A percentile compares a stretch with the other conserved stretches of the same genome.
Evolutionary conservation across 2,797 vertebrate genomes (phyloP).

Genomic region (Sardinella longiceps): DNA sequence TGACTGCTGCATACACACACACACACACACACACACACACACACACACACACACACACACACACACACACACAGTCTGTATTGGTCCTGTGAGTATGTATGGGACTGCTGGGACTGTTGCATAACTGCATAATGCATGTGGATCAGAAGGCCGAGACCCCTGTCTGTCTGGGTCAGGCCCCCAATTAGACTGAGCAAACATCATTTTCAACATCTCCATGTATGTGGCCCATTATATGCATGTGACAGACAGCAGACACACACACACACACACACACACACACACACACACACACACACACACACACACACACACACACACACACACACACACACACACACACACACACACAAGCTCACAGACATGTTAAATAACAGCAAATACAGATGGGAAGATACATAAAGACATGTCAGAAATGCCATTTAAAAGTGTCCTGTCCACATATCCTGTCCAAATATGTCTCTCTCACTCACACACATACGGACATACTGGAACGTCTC

Average conservation of each 20-base stretch:
- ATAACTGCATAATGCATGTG: slow-evolving; percentile 51
- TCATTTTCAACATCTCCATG: not conserved
- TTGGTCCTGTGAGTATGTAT: not conserved
- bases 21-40: no score
- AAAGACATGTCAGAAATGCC: no score
- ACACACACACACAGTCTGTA: no score
- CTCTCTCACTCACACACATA: not conserved
- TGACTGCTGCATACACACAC: no score
- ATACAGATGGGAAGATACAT: no score
- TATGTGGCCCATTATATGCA: not conserved
- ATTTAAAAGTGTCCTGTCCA: no score
- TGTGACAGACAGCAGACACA: not conserved
- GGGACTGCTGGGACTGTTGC: no score
- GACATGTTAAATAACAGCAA: no score
- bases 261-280: slow-evolving; percentile 33
- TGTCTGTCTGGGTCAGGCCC: slow-evolving; percentile 36
- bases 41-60: no score
- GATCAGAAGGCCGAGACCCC: slow-evolving; percentile 39
- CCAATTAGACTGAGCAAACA: slow-evolving; percentile 40
- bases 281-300: not conserved
- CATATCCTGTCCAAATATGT: no score
- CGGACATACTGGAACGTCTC: not conserved
- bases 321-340: slow-evolving; percentile 30
- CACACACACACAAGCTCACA: not conserved
- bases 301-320: slow-evolving; percentile 20